Percentiles rank a stretch among this genome's conserved stretches.
These are phyloP conservation scores for Sesia apiformis DNA, from an alignment of 2,888 invertebrate genomes.

Conservation along the genomic window DNA sequence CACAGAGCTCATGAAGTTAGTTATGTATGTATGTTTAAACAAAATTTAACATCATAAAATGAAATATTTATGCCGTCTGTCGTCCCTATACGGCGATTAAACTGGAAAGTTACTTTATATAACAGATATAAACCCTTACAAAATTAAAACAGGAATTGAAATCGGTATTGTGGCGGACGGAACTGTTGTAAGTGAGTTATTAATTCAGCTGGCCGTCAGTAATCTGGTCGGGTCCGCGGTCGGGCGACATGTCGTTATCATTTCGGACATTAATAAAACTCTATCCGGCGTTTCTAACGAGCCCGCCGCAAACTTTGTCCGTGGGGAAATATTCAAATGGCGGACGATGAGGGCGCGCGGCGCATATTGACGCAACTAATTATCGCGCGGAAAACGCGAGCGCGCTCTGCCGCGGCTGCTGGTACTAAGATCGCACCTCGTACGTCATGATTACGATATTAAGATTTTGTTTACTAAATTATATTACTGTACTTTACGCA, in stretches of 20 bases:
- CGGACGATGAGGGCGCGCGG: constrained; percentile 21
- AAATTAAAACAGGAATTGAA: constrained; percentile 43
- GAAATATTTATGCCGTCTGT: background rate
- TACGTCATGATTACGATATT: too few relatives aligned
- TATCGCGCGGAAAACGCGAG: constrained; percentile 18
- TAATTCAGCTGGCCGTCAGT: constrained; percentile 50
- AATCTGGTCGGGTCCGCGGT: constrained; percentile 35
- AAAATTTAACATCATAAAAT: background rate
- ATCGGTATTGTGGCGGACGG: constrained; percentile 33
- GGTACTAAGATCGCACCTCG: background rate
- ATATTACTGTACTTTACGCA: too few relatives aligned
- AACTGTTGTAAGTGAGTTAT: constrained; percentile 39
- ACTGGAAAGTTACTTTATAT: background rate
- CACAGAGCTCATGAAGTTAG: too few relatives aligned
- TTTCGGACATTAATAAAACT: constrained; percentile 61
- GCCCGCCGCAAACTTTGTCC: constrained; percentile 38
- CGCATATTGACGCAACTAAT: constrained; percentile 46
- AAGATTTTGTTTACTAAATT: too few relatives aligned
- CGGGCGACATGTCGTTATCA: constrained; percentile 51
- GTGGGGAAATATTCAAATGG: constrained; percentile 46
- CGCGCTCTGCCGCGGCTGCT: background rate
- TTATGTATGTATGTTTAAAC: background rate
- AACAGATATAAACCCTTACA: constrained; percentile 20
- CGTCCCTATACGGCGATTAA: background rate
- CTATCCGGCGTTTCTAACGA: constrained; percentile 40